Evolutionary conservation across 2,797 vertebrate genomes (phyloP).

Genomic region (Halcyon smyrnensis): DNA sequence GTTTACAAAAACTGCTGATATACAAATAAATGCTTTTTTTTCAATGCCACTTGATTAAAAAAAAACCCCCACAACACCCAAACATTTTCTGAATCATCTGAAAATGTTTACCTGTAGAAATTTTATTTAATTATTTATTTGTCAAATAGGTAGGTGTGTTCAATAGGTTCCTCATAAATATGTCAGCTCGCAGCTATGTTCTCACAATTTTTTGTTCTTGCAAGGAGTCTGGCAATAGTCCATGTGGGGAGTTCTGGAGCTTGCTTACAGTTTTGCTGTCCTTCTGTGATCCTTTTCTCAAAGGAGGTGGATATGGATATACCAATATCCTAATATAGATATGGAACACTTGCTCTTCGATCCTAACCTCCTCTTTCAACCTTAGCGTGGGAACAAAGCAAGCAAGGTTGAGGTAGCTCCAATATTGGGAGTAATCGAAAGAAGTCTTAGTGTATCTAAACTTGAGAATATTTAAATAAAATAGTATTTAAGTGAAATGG

Average conservation of each 20-base stretch:
- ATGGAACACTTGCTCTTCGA: neutral
- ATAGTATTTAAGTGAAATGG: neutral
- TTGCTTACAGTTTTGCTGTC: neutral
- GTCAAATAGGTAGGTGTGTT: neutral
- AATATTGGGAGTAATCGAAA: neutral
- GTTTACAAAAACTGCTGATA: neutral
- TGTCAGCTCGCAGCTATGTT: neutral
- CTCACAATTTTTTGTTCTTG: neutral
- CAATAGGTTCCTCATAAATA: neutral
- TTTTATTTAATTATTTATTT: neutral
- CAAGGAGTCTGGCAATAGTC: neutral
- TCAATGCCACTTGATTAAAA: neutral
- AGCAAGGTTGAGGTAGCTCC: neutral
- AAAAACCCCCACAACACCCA: too few relatives aligned
- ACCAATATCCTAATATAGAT: rapidly evolving
- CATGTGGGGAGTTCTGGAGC: neutral
- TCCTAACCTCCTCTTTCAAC: neutral
- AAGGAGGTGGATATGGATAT: neutral
- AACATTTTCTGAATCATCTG: neutral
- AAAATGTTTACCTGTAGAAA: neutral
- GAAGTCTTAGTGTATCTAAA: neutral
- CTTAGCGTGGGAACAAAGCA: neutral
- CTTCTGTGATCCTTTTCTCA: neutral
- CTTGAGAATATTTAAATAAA: neutral
- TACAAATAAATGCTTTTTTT: neutral